These are phyloP conservation scores for Caretta caretta DNA, from an alignment of 2,113 vertebrate genomes.

Conservation along the genomic window DNA sequence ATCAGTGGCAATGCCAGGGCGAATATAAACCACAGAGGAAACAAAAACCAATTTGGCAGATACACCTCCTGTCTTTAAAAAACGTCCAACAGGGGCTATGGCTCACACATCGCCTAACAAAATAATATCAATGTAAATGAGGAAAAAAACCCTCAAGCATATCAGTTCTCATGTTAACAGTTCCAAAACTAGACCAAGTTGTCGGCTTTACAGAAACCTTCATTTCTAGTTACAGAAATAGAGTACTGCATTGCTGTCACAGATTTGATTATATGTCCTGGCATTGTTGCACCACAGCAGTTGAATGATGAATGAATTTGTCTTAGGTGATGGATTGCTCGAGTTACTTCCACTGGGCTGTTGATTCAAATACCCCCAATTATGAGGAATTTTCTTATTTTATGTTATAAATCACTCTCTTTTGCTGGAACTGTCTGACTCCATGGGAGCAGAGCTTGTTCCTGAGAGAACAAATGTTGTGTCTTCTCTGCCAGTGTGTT, in stretches of 20 bases:
- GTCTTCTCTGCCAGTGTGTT: not conserved
- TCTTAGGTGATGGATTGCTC: not conserved
- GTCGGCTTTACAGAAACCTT: not conserved
- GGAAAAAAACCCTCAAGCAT: not conserved
- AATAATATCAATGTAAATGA: not conserved
- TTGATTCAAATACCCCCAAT: not conserved
- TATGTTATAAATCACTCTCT: rapidly evolving
- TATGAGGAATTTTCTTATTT: not conserved
- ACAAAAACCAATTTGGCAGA: not conserved
- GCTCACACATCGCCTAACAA: not conserved
- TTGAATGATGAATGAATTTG: not conserved
- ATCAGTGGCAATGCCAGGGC: not conserved
- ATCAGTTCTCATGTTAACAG: not conserved
- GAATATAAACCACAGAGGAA: not conserved
- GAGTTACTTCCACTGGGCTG: not conserved
- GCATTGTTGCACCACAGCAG: not conserved
- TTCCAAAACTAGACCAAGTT: not conserved
- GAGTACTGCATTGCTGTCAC: not conserved
- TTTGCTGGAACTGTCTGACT: not conserved
- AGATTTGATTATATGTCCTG: conserved; percentile 22
- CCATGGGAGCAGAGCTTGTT: not conserved
- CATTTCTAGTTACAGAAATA: conserved; percentile 46
- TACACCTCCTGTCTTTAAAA: not conserved
- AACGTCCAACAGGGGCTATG: not conserved
- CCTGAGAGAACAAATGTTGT: not conserved